Conservation (phyloP, 2,888 invertebrate species). For the Leptogaster cylindrica region DNA sequence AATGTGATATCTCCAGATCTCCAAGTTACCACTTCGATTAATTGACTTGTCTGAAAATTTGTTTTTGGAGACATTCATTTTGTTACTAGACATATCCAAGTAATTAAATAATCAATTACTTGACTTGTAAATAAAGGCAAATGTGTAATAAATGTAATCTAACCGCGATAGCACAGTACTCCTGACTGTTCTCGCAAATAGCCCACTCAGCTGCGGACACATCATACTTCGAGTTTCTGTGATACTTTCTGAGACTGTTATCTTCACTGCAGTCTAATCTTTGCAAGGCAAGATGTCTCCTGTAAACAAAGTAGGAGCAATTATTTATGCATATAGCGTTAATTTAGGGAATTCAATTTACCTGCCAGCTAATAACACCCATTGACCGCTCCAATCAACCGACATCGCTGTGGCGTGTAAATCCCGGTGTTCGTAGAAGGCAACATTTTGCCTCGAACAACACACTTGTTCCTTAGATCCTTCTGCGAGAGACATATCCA, state of each 20-base stretch:
- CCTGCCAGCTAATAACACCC: slow-evolving; percentile 82
- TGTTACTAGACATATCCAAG: too few species aligned
- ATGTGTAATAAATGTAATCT: slow-evolving; percentile 54
- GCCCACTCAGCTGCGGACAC: slow-evolving; percentile 93
- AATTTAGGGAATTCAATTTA: slow-evolving; percentile 59
- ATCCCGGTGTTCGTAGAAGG: slow-evolving; percentile 76
- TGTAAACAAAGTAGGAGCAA: slow-evolving; percentile 46
- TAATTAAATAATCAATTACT: too few species aligned
- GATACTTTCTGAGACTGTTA: slow-evolving; percentile 74
- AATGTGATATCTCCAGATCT: slow-evolving; percentile 74
- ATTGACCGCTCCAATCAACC: slow-evolving; percentile 83
- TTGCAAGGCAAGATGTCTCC: slow-evolving; percentile 77
- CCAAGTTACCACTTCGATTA: slow-evolving; percentile 86
- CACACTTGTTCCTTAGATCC: slow-evolving; percentile 52
- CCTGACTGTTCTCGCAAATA: slow-evolving; percentile 76
- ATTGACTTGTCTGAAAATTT: slow-evolving; percentile 76
- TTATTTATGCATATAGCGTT: not conserved
- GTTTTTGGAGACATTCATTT: slow-evolving; percentile 22
- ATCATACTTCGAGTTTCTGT: slow-evolving; percentile 90
- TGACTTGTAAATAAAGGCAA: not conserved
- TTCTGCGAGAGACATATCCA: not conserved
- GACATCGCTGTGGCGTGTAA: slow-evolving; percentile 93
- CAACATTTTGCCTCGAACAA: slow-evolving; percentile 57
- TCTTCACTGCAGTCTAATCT: slow-evolving; percentile 70
- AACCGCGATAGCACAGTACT: slow-evolving; percentile 88